A percentile compares a stretch with the other conserved stretches of the same genome.
These are phyloP conservation scores for Ormyrus labotus DNA, from an alignment of 2,888 invertebrate genomes.

Conservation along the genomic window DNA sequence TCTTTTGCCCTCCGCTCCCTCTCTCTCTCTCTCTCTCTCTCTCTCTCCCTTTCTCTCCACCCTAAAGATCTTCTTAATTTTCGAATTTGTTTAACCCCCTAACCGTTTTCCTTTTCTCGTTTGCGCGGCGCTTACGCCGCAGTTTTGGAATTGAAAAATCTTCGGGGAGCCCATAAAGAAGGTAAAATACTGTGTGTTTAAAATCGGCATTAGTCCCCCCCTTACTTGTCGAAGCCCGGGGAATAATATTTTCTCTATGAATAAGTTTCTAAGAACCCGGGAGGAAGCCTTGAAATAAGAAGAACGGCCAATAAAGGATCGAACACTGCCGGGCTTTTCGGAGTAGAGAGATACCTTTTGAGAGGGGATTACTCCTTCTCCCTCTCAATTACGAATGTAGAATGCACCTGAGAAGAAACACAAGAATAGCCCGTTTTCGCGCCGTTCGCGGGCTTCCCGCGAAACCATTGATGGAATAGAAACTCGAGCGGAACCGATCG, in stretches of 20 bases:
- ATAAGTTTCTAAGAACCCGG: no score
- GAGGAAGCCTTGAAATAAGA: no score
- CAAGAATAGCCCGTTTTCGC: constrained; percentile 7
- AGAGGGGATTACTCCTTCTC: no score
- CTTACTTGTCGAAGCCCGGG: no score
- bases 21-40: not conserved
- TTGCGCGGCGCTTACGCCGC: not conserved
- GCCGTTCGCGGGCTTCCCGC: not conserved
- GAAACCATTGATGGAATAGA: not conserved
- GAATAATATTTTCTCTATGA: not conserved
- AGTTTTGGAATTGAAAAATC: not conserved
- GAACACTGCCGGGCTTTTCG: no score
- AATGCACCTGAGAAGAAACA: not conserved
- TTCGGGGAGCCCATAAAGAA: not conserved
- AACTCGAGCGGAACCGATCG: not conserved
- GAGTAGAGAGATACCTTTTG: no score
- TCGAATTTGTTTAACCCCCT: not conserved
- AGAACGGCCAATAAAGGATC: no score
- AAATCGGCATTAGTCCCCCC: no score
- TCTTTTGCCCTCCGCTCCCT: not conserved
- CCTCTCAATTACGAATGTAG: no score
- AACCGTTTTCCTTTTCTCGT: not conserved
- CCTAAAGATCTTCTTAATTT: constrained; percentile 33
- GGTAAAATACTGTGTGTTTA: no score
- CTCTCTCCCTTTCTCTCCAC: not conserved